These are phyloP conservation scores for Ceratotherium simum DNA, from an alignment of 2,113 vertebrate genomes.

Conservation along the genomic window DNA sequence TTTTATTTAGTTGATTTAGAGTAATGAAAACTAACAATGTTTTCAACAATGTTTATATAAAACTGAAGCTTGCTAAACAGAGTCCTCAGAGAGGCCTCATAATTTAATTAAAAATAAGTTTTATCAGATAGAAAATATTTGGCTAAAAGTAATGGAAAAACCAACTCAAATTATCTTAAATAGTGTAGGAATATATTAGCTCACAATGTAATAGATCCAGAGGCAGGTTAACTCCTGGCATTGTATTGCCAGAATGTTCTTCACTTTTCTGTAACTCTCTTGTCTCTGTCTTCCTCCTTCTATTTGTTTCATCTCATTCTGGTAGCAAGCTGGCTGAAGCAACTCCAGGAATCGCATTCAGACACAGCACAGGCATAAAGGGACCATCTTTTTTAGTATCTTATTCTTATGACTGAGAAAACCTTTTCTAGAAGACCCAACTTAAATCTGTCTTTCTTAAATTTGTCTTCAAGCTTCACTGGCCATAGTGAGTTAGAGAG, in stretches of 20 bases:
- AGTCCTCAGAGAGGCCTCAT: neutral
- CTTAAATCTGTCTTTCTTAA: neutral
- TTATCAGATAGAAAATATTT: slow-evolving; percentile 7
- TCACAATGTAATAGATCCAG: neutral
- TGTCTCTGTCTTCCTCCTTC: neutral
- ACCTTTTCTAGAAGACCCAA: neutral
- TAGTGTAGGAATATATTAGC: neutral
- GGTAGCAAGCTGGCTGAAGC: neutral
- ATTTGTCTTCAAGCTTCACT: neutral
- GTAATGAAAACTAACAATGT: neutral
- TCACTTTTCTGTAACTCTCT: neutral
- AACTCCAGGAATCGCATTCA: neutral
- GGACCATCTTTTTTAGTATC: neutral
- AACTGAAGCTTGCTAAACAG: neutral
- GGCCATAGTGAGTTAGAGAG: neutral
- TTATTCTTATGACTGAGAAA: neutral
- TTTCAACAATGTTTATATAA: neutral
- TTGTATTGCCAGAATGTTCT: neutral
- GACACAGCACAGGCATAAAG: neutral
- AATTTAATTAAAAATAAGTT: neutral
- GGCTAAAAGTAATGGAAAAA: slow-evolving; percentile 23
- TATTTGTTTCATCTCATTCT: neutral
- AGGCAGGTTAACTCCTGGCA: neutral
- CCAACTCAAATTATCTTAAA: neutral
- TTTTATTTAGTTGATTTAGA: slow-evolving; percentile 17